Conservation (phyloP, 2,113 vertebrate genomes). For the Onychorhynchus coronatus region DNA sequence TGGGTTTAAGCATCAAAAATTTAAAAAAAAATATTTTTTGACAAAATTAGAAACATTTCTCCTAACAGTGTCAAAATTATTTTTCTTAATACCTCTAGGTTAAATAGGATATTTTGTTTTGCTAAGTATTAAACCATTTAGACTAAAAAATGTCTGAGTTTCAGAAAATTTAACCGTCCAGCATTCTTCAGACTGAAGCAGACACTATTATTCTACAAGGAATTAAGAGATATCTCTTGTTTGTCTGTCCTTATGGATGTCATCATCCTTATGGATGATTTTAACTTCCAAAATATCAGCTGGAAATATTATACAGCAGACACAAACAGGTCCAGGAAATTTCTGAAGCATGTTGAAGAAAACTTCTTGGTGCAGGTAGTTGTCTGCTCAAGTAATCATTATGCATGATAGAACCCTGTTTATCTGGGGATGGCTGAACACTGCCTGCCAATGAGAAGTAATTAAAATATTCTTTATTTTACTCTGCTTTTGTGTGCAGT, state of each 20-base stretch:
- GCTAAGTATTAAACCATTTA: background rate
- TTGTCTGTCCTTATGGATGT: background rate
- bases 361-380: background rate
- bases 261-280: background rate
- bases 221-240: background rate
- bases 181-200: background rate
- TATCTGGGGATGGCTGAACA: background rate
- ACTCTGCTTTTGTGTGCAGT: background rate
- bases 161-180: background rate
- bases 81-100: background rate
- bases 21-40: background rate
- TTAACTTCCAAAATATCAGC: background rate
- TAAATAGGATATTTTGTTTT: background rate
- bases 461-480: background rate
- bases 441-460: background rate
- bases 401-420: rapidly evolving
- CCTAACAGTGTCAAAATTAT: background rate
- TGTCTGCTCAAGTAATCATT: background rate
- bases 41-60: background rate
- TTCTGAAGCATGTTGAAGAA: background rate
- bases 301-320: background rate
- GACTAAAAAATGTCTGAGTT: background rate
- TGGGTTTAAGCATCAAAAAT: background rate
- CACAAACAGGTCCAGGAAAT: background rate
- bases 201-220: background rate